Percentiles rank a stretch among this genome's conserved stretches.
Conservation (phyloP, 2,888 invertebrate genomes). For the Papilio protenor region DNA sequence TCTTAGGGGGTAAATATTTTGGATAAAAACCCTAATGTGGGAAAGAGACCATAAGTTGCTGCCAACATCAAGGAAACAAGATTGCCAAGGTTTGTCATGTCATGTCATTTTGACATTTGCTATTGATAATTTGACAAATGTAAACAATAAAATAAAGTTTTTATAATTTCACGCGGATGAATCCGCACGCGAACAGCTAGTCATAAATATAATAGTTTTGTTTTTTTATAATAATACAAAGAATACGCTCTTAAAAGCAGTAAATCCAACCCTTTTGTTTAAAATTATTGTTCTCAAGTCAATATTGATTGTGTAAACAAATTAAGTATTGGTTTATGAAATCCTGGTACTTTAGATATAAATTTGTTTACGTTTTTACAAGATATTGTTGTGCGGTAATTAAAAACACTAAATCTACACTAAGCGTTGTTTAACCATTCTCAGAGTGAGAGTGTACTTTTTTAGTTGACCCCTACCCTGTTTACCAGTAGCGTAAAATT, state of each 20-base stretch:
- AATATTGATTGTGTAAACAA: conserved; percentile 9
- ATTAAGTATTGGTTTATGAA: conserved; percentile 1
- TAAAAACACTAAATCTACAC: not conserved
- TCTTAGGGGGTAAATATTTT: no score
- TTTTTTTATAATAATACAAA: not conserved
- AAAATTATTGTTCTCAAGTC: not conserved
- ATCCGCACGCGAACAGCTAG: no score
- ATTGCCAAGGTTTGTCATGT: no score
- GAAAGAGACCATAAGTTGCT: no score
- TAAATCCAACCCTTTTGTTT: not conserved
- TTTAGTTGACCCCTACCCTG: not conserved
- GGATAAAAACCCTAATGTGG: no score
- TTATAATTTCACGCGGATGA: no score
- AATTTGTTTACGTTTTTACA: not conserved
- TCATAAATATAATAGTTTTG: no score
- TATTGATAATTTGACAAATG: no score
- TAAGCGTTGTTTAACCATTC: no score
- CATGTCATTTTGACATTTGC: no score
- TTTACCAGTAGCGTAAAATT: not conserved
- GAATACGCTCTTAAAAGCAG: not conserved
- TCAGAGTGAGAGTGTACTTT: not conserved
- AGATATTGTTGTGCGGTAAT: conserved; percentile 6
- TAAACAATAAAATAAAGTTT: no score
- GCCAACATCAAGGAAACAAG: no score
- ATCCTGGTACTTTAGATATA: not conserved